These are phyloP conservation scores for Pseudochirops cupreus DNA, from an alignment of 2,797 vertebrate species.

Conservation along the genomic window DNA sequence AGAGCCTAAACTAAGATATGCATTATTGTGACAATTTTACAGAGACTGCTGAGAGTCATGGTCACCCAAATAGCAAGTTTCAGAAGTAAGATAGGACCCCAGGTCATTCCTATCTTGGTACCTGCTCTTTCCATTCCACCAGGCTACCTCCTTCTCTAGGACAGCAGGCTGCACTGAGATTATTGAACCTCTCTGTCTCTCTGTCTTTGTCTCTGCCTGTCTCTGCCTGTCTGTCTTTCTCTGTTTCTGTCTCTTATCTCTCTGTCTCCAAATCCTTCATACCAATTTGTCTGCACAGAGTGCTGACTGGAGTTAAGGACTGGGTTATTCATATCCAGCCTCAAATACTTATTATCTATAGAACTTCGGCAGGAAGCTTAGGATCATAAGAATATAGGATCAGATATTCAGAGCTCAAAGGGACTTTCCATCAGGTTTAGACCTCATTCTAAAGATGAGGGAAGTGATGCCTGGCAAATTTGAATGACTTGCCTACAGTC, in stretches of 20 bases:
- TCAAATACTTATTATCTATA: neutral
- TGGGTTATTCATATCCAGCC: neutral
- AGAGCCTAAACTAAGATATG: neutral
- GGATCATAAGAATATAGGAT: neutral
- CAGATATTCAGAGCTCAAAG: neutral
- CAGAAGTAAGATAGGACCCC: neutral
- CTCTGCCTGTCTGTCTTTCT: neutral
- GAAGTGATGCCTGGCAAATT: neutral
- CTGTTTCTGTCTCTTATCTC: neutral
- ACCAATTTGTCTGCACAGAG: neutral
- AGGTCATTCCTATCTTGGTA: neutral
- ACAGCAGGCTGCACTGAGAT: neutral
- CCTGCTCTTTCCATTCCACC: neutral
- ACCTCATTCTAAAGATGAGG: neutral
- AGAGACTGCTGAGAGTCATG: neutral
- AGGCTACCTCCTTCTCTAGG: neutral
- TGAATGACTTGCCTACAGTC: neutral
- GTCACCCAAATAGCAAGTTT: neutral
- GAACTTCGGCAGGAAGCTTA: neutral
- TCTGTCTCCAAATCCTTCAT: neutral
- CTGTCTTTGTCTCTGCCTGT: neutral
- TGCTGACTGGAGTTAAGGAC: neutral
- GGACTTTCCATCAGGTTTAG: neutral
- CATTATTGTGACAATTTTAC: neutral
- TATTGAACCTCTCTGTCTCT: neutral